These are phyloP conservation scores for Chondrosia reniformis DNA, from an alignment of 37 sponge, comb jelly and placozoan genomes.

Conservation along the genomic window DNA sequence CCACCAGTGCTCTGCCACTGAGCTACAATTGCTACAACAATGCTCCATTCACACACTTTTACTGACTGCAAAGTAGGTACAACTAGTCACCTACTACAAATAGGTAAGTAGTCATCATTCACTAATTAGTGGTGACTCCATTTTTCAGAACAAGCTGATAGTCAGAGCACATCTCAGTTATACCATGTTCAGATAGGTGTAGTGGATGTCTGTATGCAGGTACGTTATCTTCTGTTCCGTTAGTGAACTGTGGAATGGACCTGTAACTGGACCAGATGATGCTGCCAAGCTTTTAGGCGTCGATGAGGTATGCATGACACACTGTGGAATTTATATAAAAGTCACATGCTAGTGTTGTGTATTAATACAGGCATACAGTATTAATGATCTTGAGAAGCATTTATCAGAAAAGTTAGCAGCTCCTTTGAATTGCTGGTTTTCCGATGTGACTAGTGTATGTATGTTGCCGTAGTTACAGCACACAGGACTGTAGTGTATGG, in stretches of 20 bases:
- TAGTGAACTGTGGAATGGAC: slow-evolving; percentile 85
- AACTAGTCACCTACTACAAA: no score
- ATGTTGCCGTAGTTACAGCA: slow-evolving; percentile 38
- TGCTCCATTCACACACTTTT: no score
- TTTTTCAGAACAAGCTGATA: no score
- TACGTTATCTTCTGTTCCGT: background rate
- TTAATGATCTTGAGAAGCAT: slow-evolving; percentile 41
- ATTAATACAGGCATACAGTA: slow-evolving; percentile 37
- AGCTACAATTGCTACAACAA: no score
- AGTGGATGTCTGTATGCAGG: background rate
- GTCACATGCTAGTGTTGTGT: background rate
- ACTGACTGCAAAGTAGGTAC: no score
- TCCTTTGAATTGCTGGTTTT: background rate
- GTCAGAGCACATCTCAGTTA: background rate
- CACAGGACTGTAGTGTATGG: slow-evolving; percentile 48
- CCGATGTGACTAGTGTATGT: no score
- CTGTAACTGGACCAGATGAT: slow-evolving; percentile 51
- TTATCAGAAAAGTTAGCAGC: slow-evolving; percentile 40
- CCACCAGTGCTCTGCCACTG: no score
- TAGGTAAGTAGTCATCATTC: no score
- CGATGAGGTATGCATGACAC: slow-evolving; percentile 45
- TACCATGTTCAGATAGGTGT: background rate
- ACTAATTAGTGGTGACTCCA: no score
- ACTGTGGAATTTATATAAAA: background rate
- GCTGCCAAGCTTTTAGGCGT: slow-evolving; percentile 65